Base-by-base conservation (phyloP, 2,888 invertebrate species). In the Hypolimnas misippus region DNA sequence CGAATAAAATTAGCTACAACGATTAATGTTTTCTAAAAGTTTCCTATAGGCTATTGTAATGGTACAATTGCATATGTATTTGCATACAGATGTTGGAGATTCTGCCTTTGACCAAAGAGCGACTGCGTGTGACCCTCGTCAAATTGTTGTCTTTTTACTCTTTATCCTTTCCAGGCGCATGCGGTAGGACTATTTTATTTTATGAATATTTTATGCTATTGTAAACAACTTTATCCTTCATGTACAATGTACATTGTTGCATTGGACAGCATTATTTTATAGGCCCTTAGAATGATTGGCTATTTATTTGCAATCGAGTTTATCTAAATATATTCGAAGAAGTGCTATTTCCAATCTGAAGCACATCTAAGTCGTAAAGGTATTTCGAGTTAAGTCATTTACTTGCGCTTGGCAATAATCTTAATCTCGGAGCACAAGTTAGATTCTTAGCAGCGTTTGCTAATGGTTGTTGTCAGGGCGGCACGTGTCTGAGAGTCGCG, bases 171-270 rank as follows among this genome's bases (percentile, higher is more conserved):
- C 70, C 62, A 57, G 53, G 60, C 63, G 68, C 67, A 77, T 82
- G 81, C 80, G 83, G 82, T 83, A 57, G 21, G 49, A 66, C 53
- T 62, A 69, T 78, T 80, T 31, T 76, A 79, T 83, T 87, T 82
- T 84, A 89, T 89, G 86, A 89, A 89, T 89, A 89, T 89, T 89
- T 88, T 86, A 89, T 89, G 81, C 83, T 83, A 86, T 87, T 86
- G 87, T 84, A 85, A 85, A 89, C 83, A 76, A 82, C 86, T 88
- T 87, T 83, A 86, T 87, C 79, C 78, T 65, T 52, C 71, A 68
- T 50, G 60, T 55, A 84, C 87, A 87, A 68, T 50, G 60, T 55
- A 84, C 87, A 87, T 83, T 84, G 86, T 86, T 82, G 83, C 77
- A 81, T 84, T 80, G 76, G 62, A 62, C 77, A 58, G 62, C 60